Conservation (phyloP, 2,888 invertebrate species). For the Andrena marginata region DNA sequence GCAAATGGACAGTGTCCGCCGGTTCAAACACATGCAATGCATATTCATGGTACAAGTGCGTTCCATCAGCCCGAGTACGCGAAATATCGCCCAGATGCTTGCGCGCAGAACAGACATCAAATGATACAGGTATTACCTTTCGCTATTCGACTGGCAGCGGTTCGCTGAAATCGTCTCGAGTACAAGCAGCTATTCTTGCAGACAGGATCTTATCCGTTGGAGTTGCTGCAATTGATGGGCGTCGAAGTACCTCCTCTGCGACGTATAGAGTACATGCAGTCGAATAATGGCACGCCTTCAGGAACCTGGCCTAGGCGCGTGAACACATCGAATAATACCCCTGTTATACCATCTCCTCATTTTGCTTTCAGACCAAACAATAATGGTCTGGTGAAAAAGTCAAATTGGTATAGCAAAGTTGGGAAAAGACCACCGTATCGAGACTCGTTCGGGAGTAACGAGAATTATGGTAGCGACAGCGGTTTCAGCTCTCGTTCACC, state of each 20-base stretch:
- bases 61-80: constrained; percentile 76
- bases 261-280: constrained; percentile 76
- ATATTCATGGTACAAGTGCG: constrained; percentile 73
- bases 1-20: constrained; percentile 78
- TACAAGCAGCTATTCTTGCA: constrained; percentile 64
- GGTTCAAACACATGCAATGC: constrained; percentile 73
- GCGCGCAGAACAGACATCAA: constrained; percentile 77
- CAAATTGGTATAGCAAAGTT: constrained; percentile 76
- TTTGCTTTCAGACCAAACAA: constrained; percentile 72
- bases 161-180: background rate
- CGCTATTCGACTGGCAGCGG: background rate
- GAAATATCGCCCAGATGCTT: constrained; percentile 74
- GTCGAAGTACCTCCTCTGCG: constrained; percentile 77
- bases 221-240: constrained; percentile 79
- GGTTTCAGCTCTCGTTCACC: constrained; percentile 83
- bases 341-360: constrained; percentile 73
- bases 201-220: constrained; percentile 78
- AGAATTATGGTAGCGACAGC: constrained; percentile 80
- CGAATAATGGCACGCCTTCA: constrained; percentile 63
- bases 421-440: constrained; percentile 72
- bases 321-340: constrained; percentile 64
- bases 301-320: constrained; percentile 79
- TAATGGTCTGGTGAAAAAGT: constrained; percentile 75
- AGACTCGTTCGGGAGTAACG: constrained; percentile 72
- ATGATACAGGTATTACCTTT: constrained; percentile 78